Percentiles rank a stretch among this genome's conserved stretches.
These are phyloP conservation scores for Coleophora flavipennella DNA, from an alignment of 2,888 invertebrate species.

Conservation along the genomic window DNA sequence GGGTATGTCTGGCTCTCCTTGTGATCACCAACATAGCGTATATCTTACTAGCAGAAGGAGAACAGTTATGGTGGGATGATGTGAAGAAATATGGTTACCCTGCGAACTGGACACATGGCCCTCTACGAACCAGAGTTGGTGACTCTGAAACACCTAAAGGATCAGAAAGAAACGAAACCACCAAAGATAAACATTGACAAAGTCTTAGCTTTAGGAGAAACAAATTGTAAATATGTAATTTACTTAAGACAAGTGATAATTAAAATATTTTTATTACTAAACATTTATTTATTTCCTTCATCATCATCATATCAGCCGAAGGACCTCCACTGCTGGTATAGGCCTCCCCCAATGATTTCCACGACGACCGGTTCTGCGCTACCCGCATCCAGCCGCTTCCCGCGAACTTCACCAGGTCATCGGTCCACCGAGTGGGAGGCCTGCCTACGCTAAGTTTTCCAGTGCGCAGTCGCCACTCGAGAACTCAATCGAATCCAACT, in stretches of 20 bases:
- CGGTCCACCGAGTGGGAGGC: too few relatives aligned
- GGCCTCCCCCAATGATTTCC: too few relatives aligned
- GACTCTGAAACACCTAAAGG: slow-evolving; percentile 32
- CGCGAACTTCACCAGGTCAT: too few relatives aligned
- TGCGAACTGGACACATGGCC: slow-evolving; percentile 48
- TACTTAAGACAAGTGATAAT: not conserved
- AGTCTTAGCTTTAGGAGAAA: not conserved
- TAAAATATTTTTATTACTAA: slow-evolving; percentile 1
- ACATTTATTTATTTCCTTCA: too few relatives aligned
- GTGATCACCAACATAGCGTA: slow-evolving; percentile 78
- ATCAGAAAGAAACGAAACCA: slow-evolving; percentile 15
- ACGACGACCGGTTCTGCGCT: too few relatives aligned
- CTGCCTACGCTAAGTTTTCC: too few relatives aligned
- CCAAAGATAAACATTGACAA: slow-evolving; percentile 26
- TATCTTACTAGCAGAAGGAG: slow-evolving; percentile 79
- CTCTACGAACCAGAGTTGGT: slow-evolving; percentile 31
- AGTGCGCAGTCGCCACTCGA: too few relatives aligned
- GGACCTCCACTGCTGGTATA: too few relatives aligned
- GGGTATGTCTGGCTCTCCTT: slow-evolving; percentile 82
- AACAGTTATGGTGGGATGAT: slow-evolving; percentile 84
- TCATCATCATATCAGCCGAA: too few relatives aligned
- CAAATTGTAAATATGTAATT: slow-evolving; percentile 2
- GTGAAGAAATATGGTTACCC: slow-evolving; percentile 64
- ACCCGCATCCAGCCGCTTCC: too few relatives aligned
- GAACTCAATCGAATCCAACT: too few relatives aligned